Evolutionary conservation across 2,888 invertebrate genomes (phyloP), one percentile per base, ranked within the genome.

Genomic region (Orchesellides sinensis): DNA sequence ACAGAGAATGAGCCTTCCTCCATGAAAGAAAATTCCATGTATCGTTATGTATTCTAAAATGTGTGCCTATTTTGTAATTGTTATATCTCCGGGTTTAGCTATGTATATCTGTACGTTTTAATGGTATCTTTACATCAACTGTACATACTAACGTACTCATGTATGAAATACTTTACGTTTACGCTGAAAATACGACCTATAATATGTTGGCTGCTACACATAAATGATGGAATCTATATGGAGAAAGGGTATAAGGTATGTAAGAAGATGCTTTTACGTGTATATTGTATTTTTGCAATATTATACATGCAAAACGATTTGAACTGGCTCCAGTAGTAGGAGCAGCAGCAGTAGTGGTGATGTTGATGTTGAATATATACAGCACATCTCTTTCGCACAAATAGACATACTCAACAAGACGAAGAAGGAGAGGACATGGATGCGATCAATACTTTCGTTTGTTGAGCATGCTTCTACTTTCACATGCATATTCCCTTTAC

Each of bases 371-470:
- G 25, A 27, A n/a, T 61, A 61, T 27, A 32, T n/a, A 14, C 61
- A n/a, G 12, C 29, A 63, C 21, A 35, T 40, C 35, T 35, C 63
- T 40, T 70, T 32, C n/a, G n/a, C 29, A 54, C 17, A 56, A 12
- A 73, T 5, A 45, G 5, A 29, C 72, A 61, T 19, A 61, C 47
- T 73, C 72, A 73, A 47, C 59, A 73, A 73, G 61, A 61, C 29
- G 35, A 45, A 61, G 61, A 73, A 73, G 61, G n/a, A 45, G 47
- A 73, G 72, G 61, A 73, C 61, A 59, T 45, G 61, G 47, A 73
- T 47, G 61, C 72, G 72, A 73, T 73, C 72, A 73, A 73, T 73
- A 73, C 56, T 73, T 73, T 73, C 27, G 61, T 56, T 40, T 27
- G 59, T 73, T 59, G 59, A 59, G 27, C 59, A 61, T 47, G 59